A percentile compares a stretch with the other conserved stretches of the same genome.
phyloP scores from a whole-genome alignment of 1,140 invertebrate species.

The Drosophila navojoa region DNA sequence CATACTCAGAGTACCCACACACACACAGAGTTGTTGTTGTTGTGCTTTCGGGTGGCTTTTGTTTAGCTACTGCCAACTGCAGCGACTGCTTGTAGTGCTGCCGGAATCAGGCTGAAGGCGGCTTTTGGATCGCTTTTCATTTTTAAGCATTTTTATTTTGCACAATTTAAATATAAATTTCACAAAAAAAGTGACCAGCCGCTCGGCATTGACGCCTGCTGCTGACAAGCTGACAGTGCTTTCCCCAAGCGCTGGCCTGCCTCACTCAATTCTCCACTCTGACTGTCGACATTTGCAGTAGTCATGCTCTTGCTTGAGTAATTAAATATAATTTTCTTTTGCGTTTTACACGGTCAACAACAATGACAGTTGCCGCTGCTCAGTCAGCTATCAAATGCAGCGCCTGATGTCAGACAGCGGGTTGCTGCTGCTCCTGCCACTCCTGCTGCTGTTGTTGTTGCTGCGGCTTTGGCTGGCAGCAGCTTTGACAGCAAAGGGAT shows the following conservation, averaged over 20 bases:
- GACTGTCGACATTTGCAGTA: slow-evolving; percentile 68
- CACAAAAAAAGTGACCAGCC: slow-evolving; percentile 58
- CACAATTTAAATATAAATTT: slow-evolving; percentile 71
- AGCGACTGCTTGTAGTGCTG: slow-evolving; percentile 34
- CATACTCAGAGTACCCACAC: too few species aligned
- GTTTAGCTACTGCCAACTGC: slow-evolving; percentile 68
- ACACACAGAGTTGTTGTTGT: background rate
- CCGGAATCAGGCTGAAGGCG: too few species aligned
- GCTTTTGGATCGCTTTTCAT: background rate
- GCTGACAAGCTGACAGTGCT: slow-evolving; percentile 72
- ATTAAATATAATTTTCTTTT: slow-evolving; percentile 78
- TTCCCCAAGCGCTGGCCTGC: slow-evolving; percentile 12
- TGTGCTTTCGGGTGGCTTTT: slow-evolving; percentile 45
- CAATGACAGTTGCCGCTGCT: slow-evolving; percentile 39
- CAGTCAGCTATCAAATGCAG: slow-evolving; percentile 48
- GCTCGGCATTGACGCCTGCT: slow-evolving; percentile 64
- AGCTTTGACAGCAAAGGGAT: background rate
- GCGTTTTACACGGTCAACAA: slow-evolving; percentile 61
- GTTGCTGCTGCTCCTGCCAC: slow-evolving; percentile 14
- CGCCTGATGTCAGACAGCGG: slow-evolving; percentile 3
- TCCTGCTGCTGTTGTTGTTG: background rate
- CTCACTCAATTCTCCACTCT: background rate
- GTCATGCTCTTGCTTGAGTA: slow-evolving; percentile 78
- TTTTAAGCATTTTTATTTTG: slow-evolving; percentile 41
- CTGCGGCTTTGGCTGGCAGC: background rate